Percentiles rank a stretch among this genome's conserved stretches.
These are phyloP conservation scores for Engystomops pustulosus DNA, from an alignment of 2,113 vertebrate genomes.

Conservation along the genomic window DNA sequence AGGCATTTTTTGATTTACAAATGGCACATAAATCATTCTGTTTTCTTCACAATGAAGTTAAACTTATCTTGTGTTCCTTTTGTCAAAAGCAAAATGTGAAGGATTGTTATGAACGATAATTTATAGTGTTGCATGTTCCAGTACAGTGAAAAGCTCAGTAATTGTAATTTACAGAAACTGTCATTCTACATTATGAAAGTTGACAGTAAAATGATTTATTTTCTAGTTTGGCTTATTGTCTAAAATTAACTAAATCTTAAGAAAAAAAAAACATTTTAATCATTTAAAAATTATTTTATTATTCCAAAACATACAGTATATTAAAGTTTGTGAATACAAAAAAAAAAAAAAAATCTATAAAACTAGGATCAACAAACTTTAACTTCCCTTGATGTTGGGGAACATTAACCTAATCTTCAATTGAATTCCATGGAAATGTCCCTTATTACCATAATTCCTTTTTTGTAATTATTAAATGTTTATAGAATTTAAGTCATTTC, in stretches of 20 bases:
- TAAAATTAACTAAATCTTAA: slow-evolving; percentile 82
- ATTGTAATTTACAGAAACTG: slow-evolving; percentile 88
- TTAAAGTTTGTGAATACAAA: background rate
- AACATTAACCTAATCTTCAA: background rate
- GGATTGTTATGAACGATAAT: slow-evolving; percentile 87
- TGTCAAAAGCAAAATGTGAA: slow-evolving; percentile 82
- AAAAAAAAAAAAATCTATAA: background rate
- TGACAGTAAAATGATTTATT: slow-evolving; percentile 88
- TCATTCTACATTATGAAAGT: slow-evolving; percentile 83
- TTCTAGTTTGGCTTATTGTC: slow-evolving; percentile 83
- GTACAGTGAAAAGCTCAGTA: slow-evolving; percentile 78
- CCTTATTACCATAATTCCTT: too few relatives aligned
- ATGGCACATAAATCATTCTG: slow-evolving; percentile 79
- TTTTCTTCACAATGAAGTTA: slow-evolving; percentile 80
- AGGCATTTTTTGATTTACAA: slow-evolving; percentile 75
- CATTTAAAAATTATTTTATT: background rate
- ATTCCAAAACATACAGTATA: background rate
- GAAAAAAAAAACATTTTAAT: slow-evolving; percentile 65
- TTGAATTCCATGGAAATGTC: background rate
- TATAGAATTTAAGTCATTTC: too few relatives aligned
- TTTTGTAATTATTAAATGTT: too few relatives aligned
- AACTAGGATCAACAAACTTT: background rate
- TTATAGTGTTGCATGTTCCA: slow-evolving; percentile 84
- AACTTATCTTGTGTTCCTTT: slow-evolving; percentile 81
- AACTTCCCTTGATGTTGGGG: background rate